These are phyloP conservation scores for Melanogrammus aeglefinus DNA, from an alignment of 2,797 vertebrate genomes.

Conservation along the genomic window DNA sequence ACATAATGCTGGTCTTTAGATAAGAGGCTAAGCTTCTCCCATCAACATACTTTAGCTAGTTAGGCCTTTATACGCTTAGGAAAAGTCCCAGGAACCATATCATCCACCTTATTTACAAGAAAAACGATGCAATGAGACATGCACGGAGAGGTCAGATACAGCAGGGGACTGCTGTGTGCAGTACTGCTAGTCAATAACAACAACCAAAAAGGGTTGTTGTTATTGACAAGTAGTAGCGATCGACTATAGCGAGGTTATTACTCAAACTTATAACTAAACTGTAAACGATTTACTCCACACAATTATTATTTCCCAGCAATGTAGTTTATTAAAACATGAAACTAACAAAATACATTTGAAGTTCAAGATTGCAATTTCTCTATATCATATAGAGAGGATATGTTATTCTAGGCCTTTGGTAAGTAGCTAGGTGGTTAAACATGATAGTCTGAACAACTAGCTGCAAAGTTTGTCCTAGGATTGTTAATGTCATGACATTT, in stretches of 20 bases:
- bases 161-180: neutral
- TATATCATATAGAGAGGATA: neutral
- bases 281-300: neutral
- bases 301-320: neutral
- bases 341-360: neutral
- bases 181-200: neutral
- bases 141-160: too few relatives aligned
- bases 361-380: neutral
- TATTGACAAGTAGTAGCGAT: too few relatives aligned
- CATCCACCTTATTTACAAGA: neutral
- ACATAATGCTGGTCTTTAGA: neutral
- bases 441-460: neutral
- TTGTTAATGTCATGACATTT: neutral
- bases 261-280: too few relatives aligned
- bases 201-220: neutral
- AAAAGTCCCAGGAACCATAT: neutral
- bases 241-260: neutral
- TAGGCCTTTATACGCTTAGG: neutral
- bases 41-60: neutral
- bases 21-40: neutral
- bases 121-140: neutral
- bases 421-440: neutral
- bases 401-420: neutral
- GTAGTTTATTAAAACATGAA: neutral
- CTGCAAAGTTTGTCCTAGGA: neutral